Evolutionary conservation across 1,140 invertebrate genomes (phyloP), one percentile per base, ranked within the genome.

Genomic region (Micrasema longulum): DNA sequence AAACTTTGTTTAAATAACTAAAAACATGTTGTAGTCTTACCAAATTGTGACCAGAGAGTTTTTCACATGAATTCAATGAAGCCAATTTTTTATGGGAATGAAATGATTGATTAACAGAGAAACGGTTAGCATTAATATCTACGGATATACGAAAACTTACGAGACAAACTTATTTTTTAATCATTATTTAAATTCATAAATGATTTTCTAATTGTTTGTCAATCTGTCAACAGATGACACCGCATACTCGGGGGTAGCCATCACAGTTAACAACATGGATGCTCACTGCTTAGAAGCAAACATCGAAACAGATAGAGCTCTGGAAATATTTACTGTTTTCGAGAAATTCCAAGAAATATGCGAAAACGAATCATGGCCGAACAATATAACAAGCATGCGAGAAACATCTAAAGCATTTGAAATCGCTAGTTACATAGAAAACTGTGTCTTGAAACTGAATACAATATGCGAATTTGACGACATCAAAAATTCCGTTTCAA

Each of bases 321-420:
- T 57, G 14, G 47, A 85, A 72, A 81, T 86, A 67, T 76, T 86
- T 26, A 74, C 82, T 55, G 79, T 83, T 53, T 86, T 87, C 71
- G 77, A 84, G 77, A 79, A 82, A 20, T 86, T 84, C 75, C 75
- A 87, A 14, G 69, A 80, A 31, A 77, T 86, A 10, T 84, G 81
- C 74, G 81, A 85, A 71, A 78, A 79, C 74, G 73, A 79, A 2
- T 75, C 78, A 22, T 87, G 85, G 86, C 80, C 84, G 3, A 78
- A 79, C 70, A 77, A 79, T 69, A 77, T 77, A 0, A 84, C 81
- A 4, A 63, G 64, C 23, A 63, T 72, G 60, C 78, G 80, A 75
- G 82, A 85, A 76, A 80, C 88, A n/a, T 80, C 77, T 77, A 85
- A 79, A 74, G 79, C 81, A n/a, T 86, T 88, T 76, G 72, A 83